A percentile compares a stretch with the other conserved stretches of the same genome.
phyloP scores from a whole-genome alignment of 2,113 vertebrate genomes.

The Odontesthes bonariensis region DNA sequence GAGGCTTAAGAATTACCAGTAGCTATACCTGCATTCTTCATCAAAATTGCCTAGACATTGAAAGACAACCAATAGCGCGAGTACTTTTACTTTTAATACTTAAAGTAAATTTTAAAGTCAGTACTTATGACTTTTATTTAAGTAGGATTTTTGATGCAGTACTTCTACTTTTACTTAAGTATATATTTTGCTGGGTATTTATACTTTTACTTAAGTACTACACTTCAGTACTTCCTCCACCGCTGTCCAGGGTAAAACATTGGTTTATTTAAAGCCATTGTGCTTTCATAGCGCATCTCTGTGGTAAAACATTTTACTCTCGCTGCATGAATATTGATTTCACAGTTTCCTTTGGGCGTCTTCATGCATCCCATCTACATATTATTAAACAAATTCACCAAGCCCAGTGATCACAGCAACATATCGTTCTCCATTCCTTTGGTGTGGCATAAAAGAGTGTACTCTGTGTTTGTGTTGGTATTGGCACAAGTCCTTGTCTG shows the following conservation, averaged over 20 bases:
- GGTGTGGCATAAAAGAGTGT: constrained; percentile 58
- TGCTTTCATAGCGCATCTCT: constrained; percentile 1
- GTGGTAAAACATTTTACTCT: constrained; percentile 27
- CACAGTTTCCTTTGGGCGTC: constrained; percentile 20
- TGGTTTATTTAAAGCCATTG: neutral
- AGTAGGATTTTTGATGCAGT: no score
- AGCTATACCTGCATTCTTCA: no score
- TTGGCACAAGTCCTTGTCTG: constrained; percentile 59
- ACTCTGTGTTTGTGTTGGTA: constrained; percentile 66
- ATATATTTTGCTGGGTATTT: no score
- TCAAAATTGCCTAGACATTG: no score
- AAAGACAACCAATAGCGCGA: no score
- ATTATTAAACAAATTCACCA: constrained; percentile 53
- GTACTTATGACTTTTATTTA: no score
- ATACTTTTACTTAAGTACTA: no score
- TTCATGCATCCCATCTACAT: constrained; percentile 10
- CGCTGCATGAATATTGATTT: constrained; percentile 28
- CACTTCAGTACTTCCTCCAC: no score
- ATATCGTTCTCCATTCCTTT: constrained; percentile 68
- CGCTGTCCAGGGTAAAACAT: neutral
- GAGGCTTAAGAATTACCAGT: no score
- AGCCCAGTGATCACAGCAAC: constrained; percentile 57
- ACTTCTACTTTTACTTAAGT: no score
- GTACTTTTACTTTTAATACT: no score
- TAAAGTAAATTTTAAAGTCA: no score